These are phyloP conservation scores for Butorides virescens DNA, from an alignment of 2,113 vertebrate species.

Conservation along the genomic window DNA sequence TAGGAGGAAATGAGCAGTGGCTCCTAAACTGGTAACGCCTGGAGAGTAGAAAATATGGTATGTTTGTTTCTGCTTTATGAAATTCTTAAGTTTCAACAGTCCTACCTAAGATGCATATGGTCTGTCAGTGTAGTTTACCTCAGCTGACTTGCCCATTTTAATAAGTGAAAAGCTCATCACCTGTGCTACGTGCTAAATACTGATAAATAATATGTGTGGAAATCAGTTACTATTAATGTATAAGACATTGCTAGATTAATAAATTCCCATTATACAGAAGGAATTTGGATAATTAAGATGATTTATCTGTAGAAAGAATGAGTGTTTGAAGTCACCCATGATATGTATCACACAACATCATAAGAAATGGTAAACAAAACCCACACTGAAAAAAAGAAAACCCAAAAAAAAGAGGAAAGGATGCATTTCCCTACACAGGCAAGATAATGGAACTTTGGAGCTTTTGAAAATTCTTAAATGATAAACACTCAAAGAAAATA, in stretches of 20 bases:
- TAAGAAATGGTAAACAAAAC: not conserved
- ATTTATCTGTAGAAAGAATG: not conserved
- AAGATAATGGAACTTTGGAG: not conserved
- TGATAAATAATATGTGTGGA: not conserved
- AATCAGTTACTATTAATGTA: not conserved
- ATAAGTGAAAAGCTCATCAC: not conserved
- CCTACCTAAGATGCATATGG: not conserved
- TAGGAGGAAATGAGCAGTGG: not conserved
- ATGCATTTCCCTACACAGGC: not conserved
- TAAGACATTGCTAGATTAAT: not conserved
- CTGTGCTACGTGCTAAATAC: not conserved
- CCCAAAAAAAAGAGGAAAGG: not conserved
- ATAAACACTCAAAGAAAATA: not conserved
- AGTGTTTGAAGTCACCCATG: not conserved
- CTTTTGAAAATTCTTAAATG: not conserved
- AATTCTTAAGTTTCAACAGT: not conserved
- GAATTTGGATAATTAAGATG: not conserved
- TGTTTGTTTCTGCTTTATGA: not conserved
- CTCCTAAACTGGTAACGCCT: not conserved
- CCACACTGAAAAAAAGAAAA: not conserved
- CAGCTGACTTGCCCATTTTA: not conserved
- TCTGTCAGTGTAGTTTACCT: not conserved
- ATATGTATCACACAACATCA: not conserved
- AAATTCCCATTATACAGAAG: not conserved
- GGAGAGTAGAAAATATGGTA: not conserved